Base-by-base conservation (phyloP, 2,888 invertebrate genomes). In the Cybosia mesomella region DNA sequence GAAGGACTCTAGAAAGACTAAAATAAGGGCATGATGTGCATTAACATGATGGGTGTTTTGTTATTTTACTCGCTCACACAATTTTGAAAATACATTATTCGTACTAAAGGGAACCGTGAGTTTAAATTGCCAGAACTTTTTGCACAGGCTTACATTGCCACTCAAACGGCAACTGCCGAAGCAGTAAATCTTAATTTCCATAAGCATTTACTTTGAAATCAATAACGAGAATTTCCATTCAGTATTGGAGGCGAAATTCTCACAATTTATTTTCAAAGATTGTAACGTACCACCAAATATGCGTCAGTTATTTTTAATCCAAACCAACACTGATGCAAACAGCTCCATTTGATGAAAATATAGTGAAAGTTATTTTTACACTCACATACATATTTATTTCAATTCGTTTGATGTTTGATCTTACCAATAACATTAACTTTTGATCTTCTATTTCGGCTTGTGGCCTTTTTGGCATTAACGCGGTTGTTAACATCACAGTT, bases 401-500 rank as follows among this genome's bases (percentile, higher is more conserved):
- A 53, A 59, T 61, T 53, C 60, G 68, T 76, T 79, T 79, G 80
- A 79, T 82, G 72, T 72, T 34, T 39, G 62, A 62, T 65, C 67
- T 67, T 54, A 60, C 70, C 69, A 67, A 65, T 66, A 68, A 61
- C 68, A 28, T 59, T 2, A 68, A 66, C 71, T 70, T 79, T 79
- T 79, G 80, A 79, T 79, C 77, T 76, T 71, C 58, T 36, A 64
- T 68, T 72, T 60, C 53, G 60, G 60, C 39, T 72, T 58, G 60
- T 60, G 22, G 71, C 72, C 74, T 69, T 81, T 76, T 81, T 70
- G 24, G 60, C 64, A 73, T 78, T 79, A 68, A 68, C 64, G 70
- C 63, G 63, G 67, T 72, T 79, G 77, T 79, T 79, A 79, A 72
- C 81, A 81, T 65, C 70, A 65, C 54, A 74, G 66, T 81, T 79